Base-by-base conservation (phyloP, 1,140 invertebrate genomes). In the Solenopsis fugax region DNA sequence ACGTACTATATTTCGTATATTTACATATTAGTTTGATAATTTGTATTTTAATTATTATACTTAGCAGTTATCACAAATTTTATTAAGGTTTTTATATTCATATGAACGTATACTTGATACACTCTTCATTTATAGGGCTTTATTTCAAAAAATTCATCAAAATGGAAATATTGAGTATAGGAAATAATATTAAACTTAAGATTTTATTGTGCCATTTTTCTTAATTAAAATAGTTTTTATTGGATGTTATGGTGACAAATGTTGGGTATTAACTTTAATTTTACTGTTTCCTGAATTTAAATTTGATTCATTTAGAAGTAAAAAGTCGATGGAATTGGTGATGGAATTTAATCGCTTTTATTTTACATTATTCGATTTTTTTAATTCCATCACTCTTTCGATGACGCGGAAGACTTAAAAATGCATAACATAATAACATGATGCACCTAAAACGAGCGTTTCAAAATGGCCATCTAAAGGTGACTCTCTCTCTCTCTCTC, bases 381-480 rank as follows among this genome's bases (percentile, higher is more conserved):
- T n/a, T 58, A 41, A 41, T 75, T 24, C 34, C 9, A 10, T 16
- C n/a, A 2, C 18, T 9, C 6, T 5, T 56, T 4, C 34, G 1
- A 29, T 16, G 21, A 12, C 41, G 7, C 5, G 34, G 52, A 16
- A 41, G 29, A 24, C 1, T 29, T 13, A 18, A 3, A 64, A 29
- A n/a, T 3, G 41, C 41, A 41, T 41, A 41, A 41, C 41, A 41
- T 7, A 41, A 21, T 45, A n/a, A 29, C n/a, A 12, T 13, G 10
- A 18, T 16, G 16, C 4, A 58, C 7, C 13, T 21, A 16, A 65
- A n/a, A 48, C 5, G 13, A 2, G n/a, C 34, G 24, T 18, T 62
- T 81, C 54, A 18, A 54, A 81, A 41, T 24, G 13, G 37, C 16
- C 18, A 45, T 52, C 41, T 52, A 60, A 75, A 48, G 62, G 37